phyloP scores from a whole-genome alignment of 2,113 vertebrate species.

The Martes martes region DNA sequence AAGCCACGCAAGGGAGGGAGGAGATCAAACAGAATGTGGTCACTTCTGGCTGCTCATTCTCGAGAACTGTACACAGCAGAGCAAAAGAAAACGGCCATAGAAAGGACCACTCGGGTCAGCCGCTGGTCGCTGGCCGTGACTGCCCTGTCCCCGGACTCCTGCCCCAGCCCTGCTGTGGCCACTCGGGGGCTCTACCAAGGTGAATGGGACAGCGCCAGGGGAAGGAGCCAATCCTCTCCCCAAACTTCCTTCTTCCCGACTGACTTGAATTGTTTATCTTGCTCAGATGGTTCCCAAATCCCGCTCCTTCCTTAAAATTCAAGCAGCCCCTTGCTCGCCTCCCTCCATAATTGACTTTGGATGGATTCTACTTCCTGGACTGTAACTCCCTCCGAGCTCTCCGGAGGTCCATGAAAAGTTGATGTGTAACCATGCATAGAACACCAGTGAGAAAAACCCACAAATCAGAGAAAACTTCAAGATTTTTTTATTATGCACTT shows the following conservation, averaged over 20 bases:
- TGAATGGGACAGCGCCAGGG: rapidly evolving
- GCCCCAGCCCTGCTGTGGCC: rapidly evolving
- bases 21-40: not conserved
- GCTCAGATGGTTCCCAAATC: not conserved
- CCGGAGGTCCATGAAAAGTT: not conserved
- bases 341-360: not conserved
- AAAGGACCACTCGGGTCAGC: rapidly evolving
- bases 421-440: not conserved
- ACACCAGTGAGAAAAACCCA: not conserved
- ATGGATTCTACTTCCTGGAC: not conserved
- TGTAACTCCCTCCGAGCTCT: not conserved
- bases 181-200: rapidly evolving
- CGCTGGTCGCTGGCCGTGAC: no score
- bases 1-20: not conserved
- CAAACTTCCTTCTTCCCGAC: not conserved
- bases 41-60: not conserved
- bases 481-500: conserved; percentile 37
- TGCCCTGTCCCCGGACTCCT: not conserved
- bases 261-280: not conserved
- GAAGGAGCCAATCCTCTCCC: not conserved
- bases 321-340: not conserved
- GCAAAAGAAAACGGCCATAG: not conserved
- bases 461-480: not conserved
- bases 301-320: not conserved
- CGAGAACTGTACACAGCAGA: not conserved